A percentile compares a stretch with the other conserved stretches of the same genome.
Conservation (phyloP, 1,140 invertebrate genomes). For the Lordiphosa clarofinis region DNA sequence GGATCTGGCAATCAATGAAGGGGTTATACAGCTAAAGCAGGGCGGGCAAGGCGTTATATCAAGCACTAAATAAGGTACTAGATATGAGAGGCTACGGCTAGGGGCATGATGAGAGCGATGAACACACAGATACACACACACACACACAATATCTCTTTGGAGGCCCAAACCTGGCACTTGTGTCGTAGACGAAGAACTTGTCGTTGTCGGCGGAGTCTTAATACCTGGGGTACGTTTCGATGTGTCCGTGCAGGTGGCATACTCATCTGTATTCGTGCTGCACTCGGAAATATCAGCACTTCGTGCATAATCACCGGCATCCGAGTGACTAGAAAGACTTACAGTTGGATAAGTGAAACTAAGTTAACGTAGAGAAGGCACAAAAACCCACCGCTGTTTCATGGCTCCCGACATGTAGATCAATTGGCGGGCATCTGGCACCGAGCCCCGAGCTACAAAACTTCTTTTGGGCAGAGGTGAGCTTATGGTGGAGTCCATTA, state of each 20-base stretch:
- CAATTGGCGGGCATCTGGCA: conserved; percentile 53
- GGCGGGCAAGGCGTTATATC: conserved; percentile 63
- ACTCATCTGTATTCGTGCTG: conserved; percentile 93
- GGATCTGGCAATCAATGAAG: neutral
- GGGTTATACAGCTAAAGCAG: conserved; percentile 55
- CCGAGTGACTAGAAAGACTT: conserved; percentile 43
- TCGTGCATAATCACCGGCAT: conserved; percentile 76
- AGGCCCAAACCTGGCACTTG: conserved; percentile 79
- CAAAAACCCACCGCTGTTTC: conserved; percentile 50
- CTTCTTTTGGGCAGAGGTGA: conserved; percentile 55
- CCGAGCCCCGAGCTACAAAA: conserved; percentile 46
- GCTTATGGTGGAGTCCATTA: conserved; percentile 18
- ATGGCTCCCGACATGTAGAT: conserved; percentile 42
- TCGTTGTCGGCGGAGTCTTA: conserved; percentile 78
- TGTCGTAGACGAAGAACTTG: conserved; percentile 79
- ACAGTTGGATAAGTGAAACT: neutral
- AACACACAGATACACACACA: conserved; percentile 22
- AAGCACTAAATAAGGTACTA: conserved; percentile 74
- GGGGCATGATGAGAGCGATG: conserved; percentile 17
- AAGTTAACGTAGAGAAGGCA: neutral
- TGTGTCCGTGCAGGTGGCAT: conserved; percentile 88
- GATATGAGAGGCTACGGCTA: conserved; percentile 6
- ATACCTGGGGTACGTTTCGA: conserved; percentile 85
- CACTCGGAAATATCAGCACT: conserved; percentile 90
- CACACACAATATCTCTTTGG: conserved; percentile 27